These are phyloP conservation scores for Channa argus DNA, from an alignment of 2,113 vertebrate species.

Conservation along the genomic window DNA sequence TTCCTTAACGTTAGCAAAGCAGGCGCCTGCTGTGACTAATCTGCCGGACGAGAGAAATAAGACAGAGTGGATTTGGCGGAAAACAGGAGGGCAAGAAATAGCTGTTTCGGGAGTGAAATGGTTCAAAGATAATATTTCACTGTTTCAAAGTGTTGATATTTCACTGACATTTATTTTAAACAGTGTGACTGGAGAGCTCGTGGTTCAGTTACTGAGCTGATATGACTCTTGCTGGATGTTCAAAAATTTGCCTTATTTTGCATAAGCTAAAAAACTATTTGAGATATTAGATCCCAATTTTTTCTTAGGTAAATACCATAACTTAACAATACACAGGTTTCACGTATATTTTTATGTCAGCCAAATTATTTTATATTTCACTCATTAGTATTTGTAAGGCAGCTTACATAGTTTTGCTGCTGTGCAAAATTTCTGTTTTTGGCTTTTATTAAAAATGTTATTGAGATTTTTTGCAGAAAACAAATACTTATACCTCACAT, in stretches of 20 bases:
- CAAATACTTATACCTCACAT: no score
- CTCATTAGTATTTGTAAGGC: no score
- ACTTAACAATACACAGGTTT: no score
- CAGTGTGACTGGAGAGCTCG: neutral
- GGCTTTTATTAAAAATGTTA: no score
- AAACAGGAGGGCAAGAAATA: conserved; percentile 28
- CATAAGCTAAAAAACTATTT: no score
- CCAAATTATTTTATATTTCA: no score
- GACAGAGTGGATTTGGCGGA: conserved; percentile 7
- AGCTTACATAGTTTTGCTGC: no score
- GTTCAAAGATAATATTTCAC: conserved; percentile 26
- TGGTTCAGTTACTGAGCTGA: neutral
- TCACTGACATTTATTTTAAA: neutral
- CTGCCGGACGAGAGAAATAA: conserved; percentile 30
- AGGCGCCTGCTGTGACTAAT: conserved; percentile 59
- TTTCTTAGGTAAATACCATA: no score
- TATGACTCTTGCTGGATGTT: neutral
- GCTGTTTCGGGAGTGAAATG: conserved; percentile 7
- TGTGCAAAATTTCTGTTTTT: no score
- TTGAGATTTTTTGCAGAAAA: no score
- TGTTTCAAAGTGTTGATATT: conserved; percentile 16
- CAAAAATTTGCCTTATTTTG: neutral
- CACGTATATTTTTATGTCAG: no score
- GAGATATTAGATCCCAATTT: no score
- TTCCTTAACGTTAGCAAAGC: conserved; percentile 30